These are phyloP conservation scores for Caenorhabditis auriculariae DNA, from an alignment of 2,888 invertebrate genomes.

Conservation along the genomic window DNA sequence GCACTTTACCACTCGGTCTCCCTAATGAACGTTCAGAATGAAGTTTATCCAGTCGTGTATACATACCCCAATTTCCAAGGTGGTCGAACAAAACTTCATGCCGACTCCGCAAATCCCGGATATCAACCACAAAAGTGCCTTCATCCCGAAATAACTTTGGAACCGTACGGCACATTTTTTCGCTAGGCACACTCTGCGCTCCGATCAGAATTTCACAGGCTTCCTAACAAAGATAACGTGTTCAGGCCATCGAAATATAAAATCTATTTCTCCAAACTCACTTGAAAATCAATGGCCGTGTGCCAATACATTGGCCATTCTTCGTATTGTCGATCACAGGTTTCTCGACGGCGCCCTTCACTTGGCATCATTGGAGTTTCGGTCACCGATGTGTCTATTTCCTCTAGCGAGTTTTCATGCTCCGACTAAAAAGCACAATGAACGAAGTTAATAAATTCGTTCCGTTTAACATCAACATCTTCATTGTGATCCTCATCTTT, in stretches of 20 bases:
- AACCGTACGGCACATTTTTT: conserved; percentile 27
- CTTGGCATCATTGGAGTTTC: conserved; percentile 3
- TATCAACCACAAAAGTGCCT: conserved; percentile 37
- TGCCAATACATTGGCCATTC: conserved; percentile 36
- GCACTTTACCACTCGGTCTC: conserved; percentile 26
- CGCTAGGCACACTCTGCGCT: conserved; percentile 11
- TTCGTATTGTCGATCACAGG: neutral
- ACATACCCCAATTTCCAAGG: conserved; percentile 32
- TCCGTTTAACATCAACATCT: neutral
- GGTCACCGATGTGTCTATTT: neutral
- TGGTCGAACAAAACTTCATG: conserved; percentile 14
- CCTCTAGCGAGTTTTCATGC: conserved; percentile 2
- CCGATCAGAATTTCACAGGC: conserved; percentile 40
- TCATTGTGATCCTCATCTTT: neutral
- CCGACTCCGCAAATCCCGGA: neutral
- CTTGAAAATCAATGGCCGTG: conserved; percentile 31
- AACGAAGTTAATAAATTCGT: no score
- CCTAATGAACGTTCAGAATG: conserved; percentile 6
- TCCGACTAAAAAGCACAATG: no score
- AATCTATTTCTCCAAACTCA: neutral
- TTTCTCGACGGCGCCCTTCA: neutral
- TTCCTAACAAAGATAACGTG: conserved; percentile 19
- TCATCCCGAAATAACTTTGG: conserved; percentile 29
- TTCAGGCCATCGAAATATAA: neutral
- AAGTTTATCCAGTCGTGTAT: neutral